phyloP scores from a whole-genome alignment of 2,888 invertebrate species.

The Acronicta psi region DNA sequence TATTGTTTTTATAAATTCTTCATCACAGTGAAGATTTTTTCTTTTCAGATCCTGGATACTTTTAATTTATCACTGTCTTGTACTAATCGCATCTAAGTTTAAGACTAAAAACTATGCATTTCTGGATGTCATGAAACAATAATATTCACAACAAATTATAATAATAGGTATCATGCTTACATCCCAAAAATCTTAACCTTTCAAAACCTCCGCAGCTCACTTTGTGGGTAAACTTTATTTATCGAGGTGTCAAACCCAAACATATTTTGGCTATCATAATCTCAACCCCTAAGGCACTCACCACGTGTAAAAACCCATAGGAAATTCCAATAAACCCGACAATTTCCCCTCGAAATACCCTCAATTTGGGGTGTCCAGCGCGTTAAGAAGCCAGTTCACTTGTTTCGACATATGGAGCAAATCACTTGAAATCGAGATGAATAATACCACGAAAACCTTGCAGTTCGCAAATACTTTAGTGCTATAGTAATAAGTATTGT shows the following conservation, averaged over 20 bases:
- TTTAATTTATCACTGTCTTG: no score
- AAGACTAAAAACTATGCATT: no score
- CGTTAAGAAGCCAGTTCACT: conserved; percentile 83
- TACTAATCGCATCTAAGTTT: no score
- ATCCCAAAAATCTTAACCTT: neutral
- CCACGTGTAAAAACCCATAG: conserved; percentile 79
- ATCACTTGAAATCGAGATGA: conserved; percentile 76
- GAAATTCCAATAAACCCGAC: conserved; percentile 85
- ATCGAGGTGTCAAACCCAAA: conserved; percentile 30
- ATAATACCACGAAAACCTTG: conserved; percentile 46
- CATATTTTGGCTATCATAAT: conserved; percentile 52
- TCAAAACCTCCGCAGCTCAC: neutral
- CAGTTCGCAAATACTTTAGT: conserved; percentile 44
- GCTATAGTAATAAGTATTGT: conserved; percentile 22
- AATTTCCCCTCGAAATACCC: conserved; percentile 79
- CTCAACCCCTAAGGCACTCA: conserved; percentile 60
- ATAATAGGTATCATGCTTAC: no score
- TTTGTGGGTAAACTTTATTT: conserved; percentile 11
- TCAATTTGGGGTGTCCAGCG: conserved; percentile 85
- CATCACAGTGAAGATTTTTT: no score
- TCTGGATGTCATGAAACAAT: no score
- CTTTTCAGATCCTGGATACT: no score
- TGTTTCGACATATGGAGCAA: conserved; percentile 84
- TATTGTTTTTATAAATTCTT: no score
- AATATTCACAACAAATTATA: no score